These are phyloP conservation scores for Opisthocomus hoazin DNA, from an alignment of 2,113 vertebrate genomes.

Conservation along the genomic window DNA sequence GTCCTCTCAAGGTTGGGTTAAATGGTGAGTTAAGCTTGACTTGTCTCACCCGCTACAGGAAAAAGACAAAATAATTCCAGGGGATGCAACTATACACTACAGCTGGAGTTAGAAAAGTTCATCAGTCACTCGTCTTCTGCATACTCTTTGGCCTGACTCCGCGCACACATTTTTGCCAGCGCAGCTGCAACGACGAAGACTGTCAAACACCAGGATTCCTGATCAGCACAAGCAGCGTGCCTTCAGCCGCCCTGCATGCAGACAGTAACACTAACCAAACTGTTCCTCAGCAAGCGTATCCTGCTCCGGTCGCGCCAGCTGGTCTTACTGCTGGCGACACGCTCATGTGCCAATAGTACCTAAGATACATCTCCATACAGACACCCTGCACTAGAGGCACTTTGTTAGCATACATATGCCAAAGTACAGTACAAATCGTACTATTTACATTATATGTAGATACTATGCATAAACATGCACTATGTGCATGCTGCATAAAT, in stretches of 20 bases:
- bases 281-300: neutral
- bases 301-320: rapidly evolving
- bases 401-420: neutral
- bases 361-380: rapidly evolving
- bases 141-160: neutral
- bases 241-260: rapidly evolving
- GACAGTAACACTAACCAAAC: neutral
- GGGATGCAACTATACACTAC: neutral
- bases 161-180: neutral
- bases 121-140: neutral
- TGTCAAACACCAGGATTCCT: neutral
- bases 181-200: neutral
- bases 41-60: neutral
- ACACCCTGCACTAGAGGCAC: neutral
- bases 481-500: neutral
- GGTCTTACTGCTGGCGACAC: neutral
- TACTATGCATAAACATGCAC: neutral
- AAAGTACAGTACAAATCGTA: neutral
- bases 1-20: neutral
- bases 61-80: neutral
- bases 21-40: neutral
- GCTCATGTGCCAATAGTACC: rapidly evolving
- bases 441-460: neutral
- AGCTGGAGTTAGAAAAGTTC: neutral
- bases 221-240: rapidly evolving